A percentile compares a stretch with the other conserved stretches of the same genome.
These are phyloP conservation scores for Alca torda DNA, from an alignment of 2,797 vertebrate species.

Conservation along the genomic window DNA sequence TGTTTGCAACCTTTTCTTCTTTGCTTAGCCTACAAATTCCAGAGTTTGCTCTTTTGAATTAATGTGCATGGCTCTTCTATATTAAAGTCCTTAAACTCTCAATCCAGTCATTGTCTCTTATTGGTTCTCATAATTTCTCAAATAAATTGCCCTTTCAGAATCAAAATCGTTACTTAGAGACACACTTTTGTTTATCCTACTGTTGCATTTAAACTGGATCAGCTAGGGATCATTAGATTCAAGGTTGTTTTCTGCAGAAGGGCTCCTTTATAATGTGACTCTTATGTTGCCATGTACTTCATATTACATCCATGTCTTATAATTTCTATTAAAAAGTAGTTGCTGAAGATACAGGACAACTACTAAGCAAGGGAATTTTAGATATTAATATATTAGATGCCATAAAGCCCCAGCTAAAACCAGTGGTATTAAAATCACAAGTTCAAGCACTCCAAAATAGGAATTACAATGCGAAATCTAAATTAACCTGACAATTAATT, in stretches of 20 bases:
- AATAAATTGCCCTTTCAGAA: slow-evolving; percentile 1
- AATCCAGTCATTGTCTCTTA: not conserved
- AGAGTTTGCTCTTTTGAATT: not conserved
- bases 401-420: not conserved
- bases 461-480: not conserved
- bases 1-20: not conserved
- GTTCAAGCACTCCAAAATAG: not conserved
- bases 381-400: not conserved
- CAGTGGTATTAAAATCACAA: not conserved
- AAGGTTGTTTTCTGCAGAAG: not conserved
- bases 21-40: not conserved
- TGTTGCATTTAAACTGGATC: slow-evolving; percentile 17
- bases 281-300: not conserved
- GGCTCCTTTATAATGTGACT: not conserved
- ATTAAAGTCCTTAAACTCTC: slow-evolving; percentile 3
- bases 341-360: not conserved
- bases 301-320: not conserved
- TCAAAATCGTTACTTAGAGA: slow-evolving; percentile 3
- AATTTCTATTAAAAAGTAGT: not conserved
- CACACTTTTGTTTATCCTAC: not conserved
- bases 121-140: not conserved
- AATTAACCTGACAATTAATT: not conserved
- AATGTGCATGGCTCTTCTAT: not conserved
- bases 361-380: not conserved
- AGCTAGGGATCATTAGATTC: slow-evolving; percentile 3